Evolutionary conservation across 1,140 invertebrate genomes (phyloP).

Genomic region (Hycleus cichorii): DNA sequence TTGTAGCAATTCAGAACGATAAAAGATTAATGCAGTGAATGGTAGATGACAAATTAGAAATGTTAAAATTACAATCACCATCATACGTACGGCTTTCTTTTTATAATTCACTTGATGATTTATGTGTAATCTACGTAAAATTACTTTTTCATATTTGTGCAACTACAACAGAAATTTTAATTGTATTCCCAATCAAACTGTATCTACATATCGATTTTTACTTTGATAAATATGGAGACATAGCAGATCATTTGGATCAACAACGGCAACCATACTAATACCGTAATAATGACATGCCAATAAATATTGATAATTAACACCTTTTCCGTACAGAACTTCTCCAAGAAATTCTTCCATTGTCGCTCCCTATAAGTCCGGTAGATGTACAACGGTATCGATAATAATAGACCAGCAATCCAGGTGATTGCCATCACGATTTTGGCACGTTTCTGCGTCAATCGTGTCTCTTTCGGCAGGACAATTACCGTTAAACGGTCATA

Average conservation of each 20-base stretch:
- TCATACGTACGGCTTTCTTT: constrained; percentile 57
- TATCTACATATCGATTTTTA: constrained; percentile 27
- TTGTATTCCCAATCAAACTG: neutral
- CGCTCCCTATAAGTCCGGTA: constrained; percentile 58
- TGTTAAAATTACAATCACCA: constrained; percentile 59
- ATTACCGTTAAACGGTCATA: constrained; percentile 75
- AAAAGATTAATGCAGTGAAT: constrained; percentile 59
- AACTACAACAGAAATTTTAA: constrained; percentile 41
- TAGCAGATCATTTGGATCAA: constrained; percentile 61
- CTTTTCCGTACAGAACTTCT: constrained; percentile 63
- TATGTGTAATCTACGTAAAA: constrained; percentile 45
- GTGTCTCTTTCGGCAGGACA: constrained; percentile 59
- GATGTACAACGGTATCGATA: constrained; percentile 58
- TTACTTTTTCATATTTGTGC: constrained; percentile 50
- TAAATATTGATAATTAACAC: constrained; percentile 53
- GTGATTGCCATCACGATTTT: constrained; percentile 54
- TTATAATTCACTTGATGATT: constrained; percentile 53
- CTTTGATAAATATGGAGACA: constrained; percentile 56
- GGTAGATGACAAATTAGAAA: constrained; percentile 61
- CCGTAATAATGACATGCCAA: constrained; percentile 62
- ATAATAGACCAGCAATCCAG: constrained; percentile 55
- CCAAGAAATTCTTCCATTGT: constrained; percentile 60
- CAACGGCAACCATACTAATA: constrained; percentile 65
- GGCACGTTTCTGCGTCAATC: constrained; percentile 51
- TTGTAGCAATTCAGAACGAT: constrained; percentile 47